Conservation (phyloP, 1,140 invertebrate genomes). For the Brachionus plicatilis region DNA sequence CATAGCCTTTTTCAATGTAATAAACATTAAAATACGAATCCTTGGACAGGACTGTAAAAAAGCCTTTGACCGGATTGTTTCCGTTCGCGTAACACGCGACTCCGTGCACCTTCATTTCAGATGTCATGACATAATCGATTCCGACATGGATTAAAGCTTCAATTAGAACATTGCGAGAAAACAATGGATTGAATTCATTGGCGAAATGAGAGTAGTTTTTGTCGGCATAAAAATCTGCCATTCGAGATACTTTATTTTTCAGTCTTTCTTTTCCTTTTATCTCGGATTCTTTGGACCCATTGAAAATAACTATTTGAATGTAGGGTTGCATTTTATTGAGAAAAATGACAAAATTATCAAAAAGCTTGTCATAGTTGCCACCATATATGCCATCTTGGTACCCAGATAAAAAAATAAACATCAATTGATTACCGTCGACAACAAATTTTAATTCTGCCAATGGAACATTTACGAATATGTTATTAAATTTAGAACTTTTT, state of each 20-base stretch:
- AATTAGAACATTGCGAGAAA: not conserved
- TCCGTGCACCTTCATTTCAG: not conserved
- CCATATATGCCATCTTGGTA: slow-evolving; percentile 9
- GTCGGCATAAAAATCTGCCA: not conserved
- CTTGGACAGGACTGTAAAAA: not conserved
- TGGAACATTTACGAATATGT: not conserved
- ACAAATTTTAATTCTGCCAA: slow-evolving; percentile 9
- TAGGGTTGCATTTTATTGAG: not conserved
- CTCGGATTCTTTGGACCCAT: not conserved
- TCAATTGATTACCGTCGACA: not conserved
- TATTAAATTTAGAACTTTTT: not conserved
- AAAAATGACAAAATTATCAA: not conserved
- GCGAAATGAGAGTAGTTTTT: not conserved
- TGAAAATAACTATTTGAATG: not conserved
- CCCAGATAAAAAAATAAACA: not conserved
- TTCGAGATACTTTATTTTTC: not conserved
- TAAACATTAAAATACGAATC: not conserved
- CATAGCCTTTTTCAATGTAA: slow-evolving; percentile 11
- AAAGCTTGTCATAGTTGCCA: not conserved
- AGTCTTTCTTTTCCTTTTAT: not conserved
- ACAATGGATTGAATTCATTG: not conserved
- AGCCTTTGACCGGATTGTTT: not conserved
- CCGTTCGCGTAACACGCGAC: not conserved
- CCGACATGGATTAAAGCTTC: not conserved
- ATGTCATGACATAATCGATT: not conserved